Conservation (phyloP, 2,797 vertebrate species). For the Coluber constrictor region DNA sequence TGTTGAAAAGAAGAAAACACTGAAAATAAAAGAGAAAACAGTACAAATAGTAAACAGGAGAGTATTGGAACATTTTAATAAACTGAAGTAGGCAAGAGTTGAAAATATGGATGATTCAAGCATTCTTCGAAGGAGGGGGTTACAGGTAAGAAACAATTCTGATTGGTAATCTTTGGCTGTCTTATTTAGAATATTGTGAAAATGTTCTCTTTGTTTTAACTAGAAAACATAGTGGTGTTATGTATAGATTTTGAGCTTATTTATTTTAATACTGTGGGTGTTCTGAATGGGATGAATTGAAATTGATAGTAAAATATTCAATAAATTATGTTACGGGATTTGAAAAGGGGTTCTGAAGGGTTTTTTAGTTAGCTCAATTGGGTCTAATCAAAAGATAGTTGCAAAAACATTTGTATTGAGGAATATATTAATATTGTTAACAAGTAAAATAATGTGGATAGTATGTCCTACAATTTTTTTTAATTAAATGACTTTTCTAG, state of each 20-base stretch:
- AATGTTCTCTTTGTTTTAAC: constrained; percentile 16
- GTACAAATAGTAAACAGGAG: constrained; percentile 49
- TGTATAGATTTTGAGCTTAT: constrained; percentile 5
- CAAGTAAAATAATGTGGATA: not conserved
- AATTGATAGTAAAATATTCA: not conserved
- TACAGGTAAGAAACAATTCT: constrained; percentile 79
- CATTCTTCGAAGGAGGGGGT: constrained; percentile 82
- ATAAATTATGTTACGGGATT: not conserved
- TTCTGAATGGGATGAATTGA: constrained; percentile 1
- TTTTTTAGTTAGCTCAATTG: not conserved
- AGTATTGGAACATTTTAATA: constrained; percentile 44
- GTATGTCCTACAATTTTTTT: not conserved
- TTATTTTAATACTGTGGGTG: constrained; percentile 1
- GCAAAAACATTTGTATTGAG: not conserved
- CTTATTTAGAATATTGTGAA: not conserved
- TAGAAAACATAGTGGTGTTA: not conserved
- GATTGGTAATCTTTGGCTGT: constrained; percentile 1
- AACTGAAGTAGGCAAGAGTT: constrained; percentile 36
- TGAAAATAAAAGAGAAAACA: constrained; percentile 53
- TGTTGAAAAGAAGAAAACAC: constrained; percentile 54
- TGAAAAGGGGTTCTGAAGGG: not conserved
- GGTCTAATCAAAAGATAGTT: not conserved
- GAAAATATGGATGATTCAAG: constrained; percentile 83
- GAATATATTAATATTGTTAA: not conserved
- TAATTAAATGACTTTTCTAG: not conserved